Percentiles rank a stretch among this genome's conserved stretches.
phyloP scores from a whole-genome alignment of 2,113 vertebrate genomes.

The Alexandromys fortis region DNA sequence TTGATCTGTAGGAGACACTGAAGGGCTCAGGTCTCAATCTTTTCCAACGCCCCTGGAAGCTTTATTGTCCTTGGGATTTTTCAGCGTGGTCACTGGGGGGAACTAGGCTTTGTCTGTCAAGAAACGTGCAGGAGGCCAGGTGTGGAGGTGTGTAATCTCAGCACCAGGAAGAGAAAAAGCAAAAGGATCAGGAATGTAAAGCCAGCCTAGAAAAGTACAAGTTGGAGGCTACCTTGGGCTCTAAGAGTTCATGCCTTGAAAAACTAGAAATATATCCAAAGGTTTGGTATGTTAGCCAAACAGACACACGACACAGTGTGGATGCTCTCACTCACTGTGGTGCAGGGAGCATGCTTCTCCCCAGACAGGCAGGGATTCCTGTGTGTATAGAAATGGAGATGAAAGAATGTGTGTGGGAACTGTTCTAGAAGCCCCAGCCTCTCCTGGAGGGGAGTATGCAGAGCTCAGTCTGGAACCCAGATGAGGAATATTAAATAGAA shows the following conservation, averaged over 20 bases:
- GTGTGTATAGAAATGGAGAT: not conserved
- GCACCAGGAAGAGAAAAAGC: not conserved
- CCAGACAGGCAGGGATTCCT: not conserved
- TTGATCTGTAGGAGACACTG: conserved; percentile 48
- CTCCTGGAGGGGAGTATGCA: not conserved
- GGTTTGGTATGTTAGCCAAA: not conserved
- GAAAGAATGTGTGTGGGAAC: not conserved
- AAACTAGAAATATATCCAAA: not conserved
- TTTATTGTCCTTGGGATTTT: not conserved
- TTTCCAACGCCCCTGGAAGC: not conserved
- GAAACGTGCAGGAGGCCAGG: not conserved
- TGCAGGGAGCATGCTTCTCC: not conserved
- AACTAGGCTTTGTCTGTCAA: not conserved
- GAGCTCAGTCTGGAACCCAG: not conserved
- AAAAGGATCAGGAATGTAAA: not conserved
- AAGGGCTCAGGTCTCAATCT: not conserved
- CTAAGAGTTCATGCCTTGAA: not conserved
- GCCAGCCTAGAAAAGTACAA: not conserved
- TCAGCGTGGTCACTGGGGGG: not conserved
- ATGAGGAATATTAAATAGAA: not conserved
- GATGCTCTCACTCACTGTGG: not conserved
- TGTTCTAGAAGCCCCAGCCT: not conserved
- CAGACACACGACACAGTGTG: not conserved
- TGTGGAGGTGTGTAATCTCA: not conserved
- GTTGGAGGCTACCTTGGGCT: not conserved